These are phyloP conservation scores for Stenopsyche tienmushanensis DNA, from an alignment of 1,140 invertebrate species.

Conservation along the genomic window DNA sequence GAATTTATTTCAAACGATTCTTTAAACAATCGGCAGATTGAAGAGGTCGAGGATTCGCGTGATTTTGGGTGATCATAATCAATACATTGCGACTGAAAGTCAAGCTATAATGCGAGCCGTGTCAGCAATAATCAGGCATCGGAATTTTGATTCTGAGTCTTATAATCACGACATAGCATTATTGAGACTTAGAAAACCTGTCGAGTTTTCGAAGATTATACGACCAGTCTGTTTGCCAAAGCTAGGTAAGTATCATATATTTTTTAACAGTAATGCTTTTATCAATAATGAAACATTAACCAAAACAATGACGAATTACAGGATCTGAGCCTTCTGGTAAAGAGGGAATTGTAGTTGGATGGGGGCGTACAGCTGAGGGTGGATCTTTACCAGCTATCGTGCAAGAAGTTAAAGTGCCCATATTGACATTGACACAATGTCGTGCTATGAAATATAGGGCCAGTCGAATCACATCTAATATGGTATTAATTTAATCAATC, in stretches of 20 bases:
- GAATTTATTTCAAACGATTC: background rate
- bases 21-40: slow-evolving; percentile 55
- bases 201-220: slow-evolving; percentile 75
- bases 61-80: slow-evolving; percentile 79
- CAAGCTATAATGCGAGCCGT: slow-evolving; percentile 76
- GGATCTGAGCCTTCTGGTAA: slow-evolving; percentile 72
- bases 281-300: too few relatives aligned
- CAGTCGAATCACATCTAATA: slow-evolving; percentile 75
- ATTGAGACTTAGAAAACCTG: slow-evolving; percentile 72
- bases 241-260: slow-evolving; percentile 58
- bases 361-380: slow-evolving; percentile 79
- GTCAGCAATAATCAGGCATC: slow-evolving; percentile 73
- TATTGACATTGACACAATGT: slow-evolving; percentile 75
- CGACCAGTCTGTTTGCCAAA: slow-evolving; percentile 77
- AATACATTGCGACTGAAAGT: slow-evolving; percentile 73
- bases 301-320: too few relatives aligned
- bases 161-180: slow-evolving; percentile 88
- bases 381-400: slow-evolving; percentile 76
- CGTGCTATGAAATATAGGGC: slow-evolving; percentile 79
- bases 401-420: slow-evolving; percentile 82
- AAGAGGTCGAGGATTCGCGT: slow-evolving; percentile 76
- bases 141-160: slow-evolving; percentile 78
- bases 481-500: too few relatives aligned
- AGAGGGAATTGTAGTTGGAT: slow-evolving; percentile 75
- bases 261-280: background rate